Evolutionary conservation across 2,113 vertebrate genomes (phyloP).

Genomic region (Tyto alba): DNA sequence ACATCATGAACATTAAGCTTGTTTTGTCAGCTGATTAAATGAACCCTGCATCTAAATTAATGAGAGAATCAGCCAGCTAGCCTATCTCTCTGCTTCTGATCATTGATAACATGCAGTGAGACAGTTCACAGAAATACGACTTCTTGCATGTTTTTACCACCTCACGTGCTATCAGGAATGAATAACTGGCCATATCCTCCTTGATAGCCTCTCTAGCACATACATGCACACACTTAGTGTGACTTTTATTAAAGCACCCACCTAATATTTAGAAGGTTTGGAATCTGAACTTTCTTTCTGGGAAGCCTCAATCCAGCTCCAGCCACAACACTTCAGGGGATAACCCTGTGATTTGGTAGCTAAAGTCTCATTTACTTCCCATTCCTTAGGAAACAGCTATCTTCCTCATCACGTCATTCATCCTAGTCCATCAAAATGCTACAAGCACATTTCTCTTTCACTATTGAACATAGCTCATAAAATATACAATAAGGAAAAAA

Average conservation of each 20-base stretch:
- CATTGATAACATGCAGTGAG: neutral
- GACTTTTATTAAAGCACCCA: neutral
- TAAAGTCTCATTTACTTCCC: neutral
- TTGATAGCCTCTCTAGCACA: neutral
- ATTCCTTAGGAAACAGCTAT: neutral
- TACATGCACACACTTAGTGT: too few relatives aligned
- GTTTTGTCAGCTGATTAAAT: neutral
- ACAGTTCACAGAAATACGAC: neutral
- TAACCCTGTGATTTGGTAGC: neutral
- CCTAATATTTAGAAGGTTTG: neutral
- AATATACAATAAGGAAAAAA: neutral
- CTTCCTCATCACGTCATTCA: neutral
- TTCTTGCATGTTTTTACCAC: neutral
- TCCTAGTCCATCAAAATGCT: neutral
- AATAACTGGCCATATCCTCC: neutral
- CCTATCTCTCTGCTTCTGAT: neutral
- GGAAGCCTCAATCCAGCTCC: neutral
- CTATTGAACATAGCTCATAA: neutral
- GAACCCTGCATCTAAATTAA: neutral
- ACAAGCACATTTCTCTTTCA: neutral
- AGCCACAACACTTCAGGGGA: neutral
- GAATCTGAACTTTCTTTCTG: neutral
- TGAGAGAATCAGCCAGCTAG: neutral
- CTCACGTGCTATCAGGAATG: neutral
- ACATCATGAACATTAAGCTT: neutral